Percentiles rank a stretch among this genome's conserved stretches.
Evolutionary conservation across 2,888 invertebrate species (phyloP).

Genomic region (Morpho helenor): DNA sequence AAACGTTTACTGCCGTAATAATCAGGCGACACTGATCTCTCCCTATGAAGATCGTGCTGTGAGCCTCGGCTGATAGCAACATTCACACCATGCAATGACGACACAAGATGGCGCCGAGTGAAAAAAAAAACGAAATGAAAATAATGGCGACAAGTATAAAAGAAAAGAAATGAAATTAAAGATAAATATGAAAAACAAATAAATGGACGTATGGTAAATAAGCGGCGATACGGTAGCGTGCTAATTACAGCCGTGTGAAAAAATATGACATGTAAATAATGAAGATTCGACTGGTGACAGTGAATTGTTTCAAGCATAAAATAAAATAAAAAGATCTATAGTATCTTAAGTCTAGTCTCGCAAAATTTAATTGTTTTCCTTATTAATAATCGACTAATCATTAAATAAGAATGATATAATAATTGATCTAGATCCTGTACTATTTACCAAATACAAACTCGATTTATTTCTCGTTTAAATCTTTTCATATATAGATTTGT

Average conservation of each 20-base stretch:
- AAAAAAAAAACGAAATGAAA: conserved; percentile 29
- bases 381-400: no score
- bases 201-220: background rate
- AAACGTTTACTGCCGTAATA: conserved; percentile 85
- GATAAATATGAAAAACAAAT: no score
- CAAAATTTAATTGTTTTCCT: no score
- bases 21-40: conserved; percentile 86
- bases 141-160: conserved; percentile 34
- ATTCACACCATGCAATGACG: conserved; percentile 68
- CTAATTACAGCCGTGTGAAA: conserved; percentile 3
- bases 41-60: conserved; percentile 84
- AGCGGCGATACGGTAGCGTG: conserved; percentile 6
- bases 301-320: no score
- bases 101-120: conserved; percentile 57
- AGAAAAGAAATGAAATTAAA: no score
- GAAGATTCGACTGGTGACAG: background rate
- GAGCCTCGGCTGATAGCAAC: conserved; percentile 82
- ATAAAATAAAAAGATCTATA: background rate
- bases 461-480: no score
- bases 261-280: background rate
- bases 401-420: no score
- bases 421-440: background rate
- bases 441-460: background rate
- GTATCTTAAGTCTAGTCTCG: no score
- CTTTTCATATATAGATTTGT: no score